phyloP scores from a whole-genome alignment of 2,888 invertebrate species.

The Trissolcus japonicus region DNA sequence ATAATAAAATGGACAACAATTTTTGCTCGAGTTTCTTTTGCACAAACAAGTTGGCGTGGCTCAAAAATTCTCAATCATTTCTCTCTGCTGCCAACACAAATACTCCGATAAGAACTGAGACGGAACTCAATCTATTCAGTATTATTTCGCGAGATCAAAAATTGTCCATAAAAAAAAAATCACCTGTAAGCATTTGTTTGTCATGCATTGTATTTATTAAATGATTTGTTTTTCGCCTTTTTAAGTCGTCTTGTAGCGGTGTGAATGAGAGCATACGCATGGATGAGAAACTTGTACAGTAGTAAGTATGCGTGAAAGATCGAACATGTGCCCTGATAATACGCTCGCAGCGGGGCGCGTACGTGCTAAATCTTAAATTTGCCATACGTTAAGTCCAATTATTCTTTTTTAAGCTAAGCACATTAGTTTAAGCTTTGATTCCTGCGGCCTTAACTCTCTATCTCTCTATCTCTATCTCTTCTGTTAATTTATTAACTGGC shows the following conservation, averaged over 20 bases:
- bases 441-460: neutral
- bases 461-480: constrained; percentile 3
- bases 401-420: constrained; percentile 3
- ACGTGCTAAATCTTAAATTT: constrained; percentile 35
- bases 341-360: constrained; percentile 36
- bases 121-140: constrained; percentile 23
- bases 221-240: neutral
- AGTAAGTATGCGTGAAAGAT: constrained; percentile 8
- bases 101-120: constrained; percentile 15
- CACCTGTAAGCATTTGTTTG: neutral
- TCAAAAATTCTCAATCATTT: neutral
- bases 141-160: constrained; percentile 23
- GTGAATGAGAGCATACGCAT: neutral
- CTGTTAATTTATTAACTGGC: constrained; percentile 72
- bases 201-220: constrained; percentile 1
- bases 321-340: constrained; percentile 30
- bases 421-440: constrained; percentile 1
- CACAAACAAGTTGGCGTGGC: no score
- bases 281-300: constrained; percentile 40
- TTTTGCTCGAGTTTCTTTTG: no score
- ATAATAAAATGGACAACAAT: constrained; percentile 10
- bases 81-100: constrained; percentile 3
- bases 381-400: constrained; percentile 43
- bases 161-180: neutral
- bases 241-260: neutral